These are phyloP conservation scores for Phania funesta DNA, from an alignment of 2,888 invertebrate genomes.

Conservation along the genomic window DNA sequence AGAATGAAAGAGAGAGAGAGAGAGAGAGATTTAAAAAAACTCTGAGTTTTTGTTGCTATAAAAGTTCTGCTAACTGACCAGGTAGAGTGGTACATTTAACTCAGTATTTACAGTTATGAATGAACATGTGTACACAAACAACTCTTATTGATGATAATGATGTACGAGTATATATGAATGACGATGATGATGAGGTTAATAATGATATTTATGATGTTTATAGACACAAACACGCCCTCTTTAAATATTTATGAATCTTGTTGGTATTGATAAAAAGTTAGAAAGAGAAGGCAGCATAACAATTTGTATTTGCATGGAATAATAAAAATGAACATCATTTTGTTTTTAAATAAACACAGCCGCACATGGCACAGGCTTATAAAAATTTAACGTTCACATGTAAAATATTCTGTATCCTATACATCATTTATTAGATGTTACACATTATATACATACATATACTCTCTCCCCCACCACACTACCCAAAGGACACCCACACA, in stretches of 20 bases:
- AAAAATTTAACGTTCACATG: neutral
- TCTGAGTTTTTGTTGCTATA: neutral
- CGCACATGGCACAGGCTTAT: neutral
- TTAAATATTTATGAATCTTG: conserved; percentile 65
- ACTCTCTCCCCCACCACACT: neutral
- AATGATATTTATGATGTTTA: conserved; percentile 61
- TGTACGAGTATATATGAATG: neutral
- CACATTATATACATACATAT: neutral
- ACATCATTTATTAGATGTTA: conserved; percentile 57
- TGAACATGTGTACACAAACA: conserved; percentile 22
- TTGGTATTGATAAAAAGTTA: conserved; percentile 24
- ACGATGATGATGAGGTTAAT: conserved; percentile 52
- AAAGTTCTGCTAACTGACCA: neutral
- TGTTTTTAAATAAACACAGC: conserved; percentile 46
- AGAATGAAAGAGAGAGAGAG: neutral
- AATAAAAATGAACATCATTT: conserved; percentile 66
- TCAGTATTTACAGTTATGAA: conserved; percentile 52
- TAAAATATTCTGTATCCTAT: too few species aligned
- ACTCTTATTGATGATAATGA: conserved; percentile 20
- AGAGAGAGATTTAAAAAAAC: neutral
- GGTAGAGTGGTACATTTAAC: conserved; percentile 18
- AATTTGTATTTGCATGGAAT: conserved; percentile 4
- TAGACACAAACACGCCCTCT: conserved; percentile 65
- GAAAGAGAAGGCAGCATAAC: conserved; percentile 54
- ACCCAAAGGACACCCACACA: conserved; percentile 25